A percentile compares a stretch with the other conserved stretches of the same genome.
These are phyloP conservation scores for Archips crataeganus DNA, from an alignment of 2,888 invertebrate genomes.

Conservation along the genomic window DNA sequence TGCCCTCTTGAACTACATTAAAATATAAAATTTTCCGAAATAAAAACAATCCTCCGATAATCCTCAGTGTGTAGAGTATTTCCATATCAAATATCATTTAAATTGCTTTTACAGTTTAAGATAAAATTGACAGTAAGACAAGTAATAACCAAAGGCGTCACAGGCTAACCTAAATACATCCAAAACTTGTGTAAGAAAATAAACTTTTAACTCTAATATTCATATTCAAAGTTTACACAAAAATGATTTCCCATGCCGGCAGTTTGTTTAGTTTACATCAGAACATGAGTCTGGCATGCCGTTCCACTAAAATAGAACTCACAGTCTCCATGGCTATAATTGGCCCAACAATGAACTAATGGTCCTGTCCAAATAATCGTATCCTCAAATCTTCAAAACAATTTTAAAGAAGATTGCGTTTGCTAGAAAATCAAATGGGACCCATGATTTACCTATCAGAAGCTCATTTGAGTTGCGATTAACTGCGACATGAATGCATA, in stretches of 20 bases:
- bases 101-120: background rate
- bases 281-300: conserved; percentile 44
- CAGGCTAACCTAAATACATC: background rate
- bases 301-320: conserved; percentile 49
- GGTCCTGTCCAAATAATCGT: background rate
- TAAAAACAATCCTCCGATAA: background rate
- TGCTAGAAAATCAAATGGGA: background rate
- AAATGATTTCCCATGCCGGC: conserved; percentile 36
- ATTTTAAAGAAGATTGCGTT: background rate
- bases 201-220: conserved; percentile 15
- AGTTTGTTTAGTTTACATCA: conserved; percentile 48
- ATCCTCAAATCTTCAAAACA: background rate
- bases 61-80: background rate
- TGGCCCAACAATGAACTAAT: background rate
- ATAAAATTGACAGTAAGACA: background rate
- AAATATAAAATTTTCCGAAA: no score
- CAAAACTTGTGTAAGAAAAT: conserved; percentile 1
- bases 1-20: no score
- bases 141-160: background rate
- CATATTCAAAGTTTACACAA: conserved; percentile 30
- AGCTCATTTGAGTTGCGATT: background rate
- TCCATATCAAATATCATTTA: background rate
- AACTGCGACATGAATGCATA: background rate
- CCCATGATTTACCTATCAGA: background rate
- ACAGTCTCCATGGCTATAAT: conserved; percentile 2